Evolutionary conservation across 2,888 invertebrate genomes (phyloP), one percentile per base, ranked within the genome.

Genomic region (Caradrina clavipalpis): DNA sequence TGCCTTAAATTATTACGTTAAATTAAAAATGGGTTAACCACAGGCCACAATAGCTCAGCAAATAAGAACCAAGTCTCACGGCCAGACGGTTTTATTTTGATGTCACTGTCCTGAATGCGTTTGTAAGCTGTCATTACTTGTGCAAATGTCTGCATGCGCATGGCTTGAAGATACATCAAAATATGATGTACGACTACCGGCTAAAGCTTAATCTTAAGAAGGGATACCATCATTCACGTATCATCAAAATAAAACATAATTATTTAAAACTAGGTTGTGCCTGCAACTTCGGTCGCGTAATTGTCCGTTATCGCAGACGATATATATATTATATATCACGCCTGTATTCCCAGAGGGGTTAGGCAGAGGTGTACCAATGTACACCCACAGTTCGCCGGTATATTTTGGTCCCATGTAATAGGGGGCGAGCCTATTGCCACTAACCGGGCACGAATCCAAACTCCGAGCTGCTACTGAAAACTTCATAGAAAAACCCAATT

Each of bases 181-280:
- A 73, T 73, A 73, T 76, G 69, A 73, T 73, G 47, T 7, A 76
- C 50, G 51, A 59, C 60, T 64, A 64, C 68, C 73, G 57, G 57
- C 39, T 56, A 49, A 19, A 72, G 35, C 35, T 56, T 67, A 22
- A 73, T 42, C 50, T 70, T 6, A 13, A 54, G 57, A 73, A 73
- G 62, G 58, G 54, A 76, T 61, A 64, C 59, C 56, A 61, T 76
- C 10, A 68, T 39, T 68, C 50, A 56, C 45, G 13, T 19, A 54
- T 55, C 13, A 56, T 7, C n/a, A 17, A n/a, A 47, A n/a, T 15
- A 49, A 60, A 31, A 22, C 2, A 53, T 47, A 62, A 35, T 42
- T 26, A 26, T 26, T 26, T 4, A 26, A 26, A 26, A 26, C 26
- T 26, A 26, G 4, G 26, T 26, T 26, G 26, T 3, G 26, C 26